Base-by-base conservation (phyloP, 2,113 vertebrate species). In the Plotosus lineatus region DNA sequence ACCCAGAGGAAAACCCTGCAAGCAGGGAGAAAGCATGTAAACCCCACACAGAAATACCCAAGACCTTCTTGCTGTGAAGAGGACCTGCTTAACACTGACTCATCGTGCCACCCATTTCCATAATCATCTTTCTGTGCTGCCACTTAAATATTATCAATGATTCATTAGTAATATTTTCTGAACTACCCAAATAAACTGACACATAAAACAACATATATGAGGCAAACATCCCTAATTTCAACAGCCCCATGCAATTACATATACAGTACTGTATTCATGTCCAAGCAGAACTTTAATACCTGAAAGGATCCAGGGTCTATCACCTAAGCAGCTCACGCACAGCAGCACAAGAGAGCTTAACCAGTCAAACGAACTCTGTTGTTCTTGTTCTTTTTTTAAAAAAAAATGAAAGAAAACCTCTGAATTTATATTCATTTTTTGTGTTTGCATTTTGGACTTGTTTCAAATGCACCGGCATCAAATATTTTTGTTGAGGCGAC, bases 401-500 rank as follows among this genome's bases (percentile, higher is more conserved):
- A n/a, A n/a, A n/a, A n/a, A n/a, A n/a, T n/a, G n/a, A n/a, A n/a
- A n/a, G n/a, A n/a, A n/a, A n/a, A n/a, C n/a, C n/a, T n/a, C n/a
- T n/a, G n/a, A n/a, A n/a, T n/a, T n/a, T n/a, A n/a, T n/a, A n/a
- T n/a, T n/a, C n/a, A n/a, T n/a, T n/a, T n/a, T n/a, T n/a, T n/a
- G n/a, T 3, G 1, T 65, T 60, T 53, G 48, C 8, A 69, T 79
- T 56, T 53, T 42, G 42, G 3, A 40, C 5, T 28, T 31, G 33
- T 68, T 50, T 11, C 8, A 33, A 79, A 12, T 44, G 46, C 26
- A 69, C 40, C 38, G 56, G 17, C 50, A 69, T 15, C 44, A 55
- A 79, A 55, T 26, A 48, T 21, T 19, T 53, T 38, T 60, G 75
- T 65, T n/a, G n/a, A n/a, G n/a, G n/a, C n/a, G n/a, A n/a, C n/a